Conservation (phyloP, 2,113 vertebrate species). For the Rana temporaria region DNA sequence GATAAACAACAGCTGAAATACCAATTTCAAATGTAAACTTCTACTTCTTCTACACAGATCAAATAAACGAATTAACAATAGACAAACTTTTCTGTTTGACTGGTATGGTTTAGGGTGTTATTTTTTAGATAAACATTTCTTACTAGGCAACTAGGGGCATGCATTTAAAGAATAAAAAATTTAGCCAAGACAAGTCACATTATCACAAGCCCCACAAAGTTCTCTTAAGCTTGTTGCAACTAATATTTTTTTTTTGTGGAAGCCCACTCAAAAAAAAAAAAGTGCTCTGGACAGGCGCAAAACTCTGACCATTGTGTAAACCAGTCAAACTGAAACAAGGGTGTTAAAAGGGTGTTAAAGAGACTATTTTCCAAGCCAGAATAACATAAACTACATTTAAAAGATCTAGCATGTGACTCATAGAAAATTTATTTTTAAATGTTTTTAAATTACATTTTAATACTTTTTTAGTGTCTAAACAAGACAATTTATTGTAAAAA, state of each 20-base stretch:
- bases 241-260: no score
- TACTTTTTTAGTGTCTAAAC: conserved; percentile 89
- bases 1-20: background rate
- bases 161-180: no score
- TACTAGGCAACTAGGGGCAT: background rate
- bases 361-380: background rate
- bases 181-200: no score
- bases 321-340: background rate
- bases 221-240: no score
- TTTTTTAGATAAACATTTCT: background rate
- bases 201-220: no score
- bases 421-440: conserved; percentile 58
- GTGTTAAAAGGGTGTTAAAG: background rate
- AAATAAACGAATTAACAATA: background rate
- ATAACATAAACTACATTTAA: background rate
- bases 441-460: conserved; percentile 81
- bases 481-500: conserved; percentile 82
- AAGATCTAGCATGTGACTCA: background rate
- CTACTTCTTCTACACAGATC: background rate
- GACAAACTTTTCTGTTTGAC: background rate
- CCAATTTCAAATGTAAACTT: background rate
- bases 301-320: background rate
- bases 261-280: no score
- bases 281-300: no score
- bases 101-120: background rate